A percentile compares a stretch with the other conserved stretches of the same genome.
Evolutionary conservation across 2,888 invertebrate genomes (phyloP).

Genomic region (Cryptophagus acutangulus): DNA sequence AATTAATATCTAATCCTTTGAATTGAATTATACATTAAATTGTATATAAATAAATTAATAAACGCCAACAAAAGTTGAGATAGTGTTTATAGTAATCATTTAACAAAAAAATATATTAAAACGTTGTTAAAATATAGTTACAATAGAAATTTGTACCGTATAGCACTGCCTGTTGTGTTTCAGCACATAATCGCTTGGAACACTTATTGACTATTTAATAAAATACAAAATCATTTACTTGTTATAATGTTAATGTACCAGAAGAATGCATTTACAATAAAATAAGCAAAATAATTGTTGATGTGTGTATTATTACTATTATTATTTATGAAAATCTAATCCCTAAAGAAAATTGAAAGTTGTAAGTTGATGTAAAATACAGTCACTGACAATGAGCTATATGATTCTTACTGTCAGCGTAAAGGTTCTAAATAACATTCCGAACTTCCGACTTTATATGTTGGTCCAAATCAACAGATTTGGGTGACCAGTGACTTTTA

Average conservation of each 20-base stretch:
- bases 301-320: too few species aligned
- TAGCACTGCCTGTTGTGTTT: slow-evolving; percentile 51
- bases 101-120: slow-evolving; percentile 30
- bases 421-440: too few species aligned
- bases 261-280: slow-evolving; percentile 50
- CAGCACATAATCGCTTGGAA: slow-evolving; percentile 50
- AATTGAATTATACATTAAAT: neutral
- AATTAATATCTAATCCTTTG: too few species aligned
- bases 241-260: slow-evolving; percentile 51
- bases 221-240: slow-evolving; percentile 47
- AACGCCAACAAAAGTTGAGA: neutral
- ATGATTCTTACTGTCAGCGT: too few species aligned
- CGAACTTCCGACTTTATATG: too few species aligned
- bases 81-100: slow-evolving; percentile 33
- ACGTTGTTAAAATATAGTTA: slow-evolving; percentile 28
- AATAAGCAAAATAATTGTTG: slow-evolving; percentile 49
- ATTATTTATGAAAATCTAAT: too few species aligned
- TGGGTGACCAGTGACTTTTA: too few species aligned
- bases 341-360: too few species aligned
- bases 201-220: slow-evolving; percentile 49
- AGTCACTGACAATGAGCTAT: too few species aligned
- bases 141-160: slow-evolving; percentile 44
- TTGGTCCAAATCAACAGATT: too few species aligned
- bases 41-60: neutral
- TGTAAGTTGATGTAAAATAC: too few species aligned